These are phyloP conservation scores for Pelvicachromis taeniatus DNA, from an alignment of 2,113 vertebrate genomes.

Conservation along the genomic window DNA sequence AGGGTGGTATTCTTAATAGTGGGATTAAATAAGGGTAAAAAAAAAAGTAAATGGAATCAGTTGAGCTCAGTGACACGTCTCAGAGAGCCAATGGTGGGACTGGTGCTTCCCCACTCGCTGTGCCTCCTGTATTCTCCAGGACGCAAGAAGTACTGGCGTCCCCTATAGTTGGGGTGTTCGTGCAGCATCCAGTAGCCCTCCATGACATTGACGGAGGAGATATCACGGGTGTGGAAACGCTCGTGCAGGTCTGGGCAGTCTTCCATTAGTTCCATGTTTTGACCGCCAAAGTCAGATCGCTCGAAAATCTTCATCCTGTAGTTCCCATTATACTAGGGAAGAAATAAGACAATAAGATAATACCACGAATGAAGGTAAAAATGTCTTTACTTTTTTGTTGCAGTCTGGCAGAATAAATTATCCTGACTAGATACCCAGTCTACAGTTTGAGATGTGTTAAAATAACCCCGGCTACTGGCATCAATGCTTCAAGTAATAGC, in stretches of 20 bases:
- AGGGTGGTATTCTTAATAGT: slow-evolving; percentile 5
- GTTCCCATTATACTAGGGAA: slow-evolving; percentile 59
- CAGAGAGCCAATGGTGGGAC: slow-evolving; percentile 65
- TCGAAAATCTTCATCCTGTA: slow-evolving; percentile 73
- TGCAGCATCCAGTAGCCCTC: slow-evolving; percentile 73
- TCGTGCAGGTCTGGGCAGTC: slow-evolving; percentile 70
- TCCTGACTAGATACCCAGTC: neutral
- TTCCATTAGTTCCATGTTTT: slow-evolving; percentile 63
- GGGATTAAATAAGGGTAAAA: slow-evolving; percentile 6
- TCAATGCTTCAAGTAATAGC: neutral
- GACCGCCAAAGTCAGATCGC: slow-evolving; percentile 63
- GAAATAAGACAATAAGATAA: neutral
- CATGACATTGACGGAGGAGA: slow-evolving; percentile 65
- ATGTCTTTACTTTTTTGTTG: neutral
- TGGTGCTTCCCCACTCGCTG: slow-evolving; percentile 66
- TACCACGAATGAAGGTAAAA: neutral
- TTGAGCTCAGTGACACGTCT: slow-evolving; percentile 68
- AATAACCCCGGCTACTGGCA: neutral
- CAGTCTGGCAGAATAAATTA: neutral
- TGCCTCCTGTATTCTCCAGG: slow-evolving; percentile 67
- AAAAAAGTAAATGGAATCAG: slow-evolving; percentile 33
- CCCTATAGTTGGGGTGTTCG: slow-evolving; percentile 68
- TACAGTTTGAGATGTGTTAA: neutral
- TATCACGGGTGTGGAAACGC: slow-evolving; percentile 67
- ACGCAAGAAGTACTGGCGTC: slow-evolving; percentile 71